These are phyloP conservation scores for Iselma pallidipennis DNA, from an alignment of 2,888 invertebrate species.

Conservation along the genomic window DNA sequence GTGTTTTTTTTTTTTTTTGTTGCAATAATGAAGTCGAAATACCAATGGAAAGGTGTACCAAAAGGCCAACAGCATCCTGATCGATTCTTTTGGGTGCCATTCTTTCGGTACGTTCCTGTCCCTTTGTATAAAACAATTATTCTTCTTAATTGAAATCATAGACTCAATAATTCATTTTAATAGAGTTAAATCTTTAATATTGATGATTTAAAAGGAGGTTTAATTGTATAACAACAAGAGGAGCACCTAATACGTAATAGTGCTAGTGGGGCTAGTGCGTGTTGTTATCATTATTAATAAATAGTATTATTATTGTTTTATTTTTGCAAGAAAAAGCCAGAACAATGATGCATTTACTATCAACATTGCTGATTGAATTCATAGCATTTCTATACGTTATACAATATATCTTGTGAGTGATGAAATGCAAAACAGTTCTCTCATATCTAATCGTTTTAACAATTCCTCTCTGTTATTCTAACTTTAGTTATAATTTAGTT, in stretches of 20 bases:
- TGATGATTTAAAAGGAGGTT: not conserved
- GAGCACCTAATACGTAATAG: not conserved
- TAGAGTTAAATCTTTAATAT: not conserved
- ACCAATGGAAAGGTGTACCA: too few relatives aligned
- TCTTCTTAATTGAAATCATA: not conserved
- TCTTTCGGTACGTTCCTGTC: too few relatives aligned
- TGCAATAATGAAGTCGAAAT: too few relatives aligned
- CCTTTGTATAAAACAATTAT: too few relatives aligned
- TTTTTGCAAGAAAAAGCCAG: not conserved
- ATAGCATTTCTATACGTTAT: constrained; percentile 7
- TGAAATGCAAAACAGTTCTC: not conserved
- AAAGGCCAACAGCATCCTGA: too few relatives aligned
- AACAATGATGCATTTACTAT: not conserved
- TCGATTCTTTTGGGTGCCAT: too few relatives aligned
- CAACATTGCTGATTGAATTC: constrained; percentile 8
- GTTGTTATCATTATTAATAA: not conserved
- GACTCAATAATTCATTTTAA: not conserved
- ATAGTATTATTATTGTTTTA: not conserved
- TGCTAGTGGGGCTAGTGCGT: not conserved
- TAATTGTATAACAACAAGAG: not conserved
- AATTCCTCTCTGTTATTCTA: not conserved
- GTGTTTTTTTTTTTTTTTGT: too few relatives aligned
- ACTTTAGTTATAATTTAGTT: not conserved
- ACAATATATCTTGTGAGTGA: constrained; percentile 17
- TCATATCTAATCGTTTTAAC: not conserved